Percentiles rank a stretch among this genome's conserved stretches.
Evolutionary conservation across 2,888 invertebrate genomes (phyloP).

Genomic region (Argyra leucocephala): DNA sequence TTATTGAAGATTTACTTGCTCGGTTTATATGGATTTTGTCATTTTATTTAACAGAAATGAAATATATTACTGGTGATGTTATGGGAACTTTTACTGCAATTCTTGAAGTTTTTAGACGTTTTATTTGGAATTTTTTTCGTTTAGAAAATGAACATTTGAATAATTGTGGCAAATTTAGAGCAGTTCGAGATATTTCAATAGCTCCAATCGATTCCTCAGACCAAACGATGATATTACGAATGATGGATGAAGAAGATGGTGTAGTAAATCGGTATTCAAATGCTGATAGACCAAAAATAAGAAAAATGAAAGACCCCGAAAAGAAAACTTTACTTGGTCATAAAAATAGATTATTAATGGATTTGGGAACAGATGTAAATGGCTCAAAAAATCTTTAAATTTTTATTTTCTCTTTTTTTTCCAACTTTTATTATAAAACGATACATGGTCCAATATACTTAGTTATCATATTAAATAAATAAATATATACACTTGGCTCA

Average conservation of each 20-base stretch:
- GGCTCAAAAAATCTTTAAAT: neutral
- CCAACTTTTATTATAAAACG: too few species aligned
- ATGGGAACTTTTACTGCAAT: conserved; percentile 77
- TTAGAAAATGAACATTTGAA: conserved; percentile 98
- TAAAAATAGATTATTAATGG: neutral
- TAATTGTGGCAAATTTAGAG: conserved; percentile 97
- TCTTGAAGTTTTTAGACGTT: conserved; percentile 83
- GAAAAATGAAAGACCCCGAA: conserved; percentile 53
- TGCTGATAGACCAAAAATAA: conserved; percentile 50
- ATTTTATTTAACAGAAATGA: conserved; percentile 72
- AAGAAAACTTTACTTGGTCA: conserved; percentile 46
- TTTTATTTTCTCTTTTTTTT: too few species aligned
- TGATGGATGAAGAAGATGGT: conserved; percentile 93
- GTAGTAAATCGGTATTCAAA: conserved; percentile 62
- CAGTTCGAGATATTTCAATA: conserved; percentile 93
- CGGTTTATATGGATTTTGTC: conserved; percentile 90
- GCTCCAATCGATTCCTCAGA: conserved; percentile 89
- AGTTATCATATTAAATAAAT: too few species aligned
- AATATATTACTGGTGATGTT: conserved; percentile 63
- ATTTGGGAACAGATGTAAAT: neutral
- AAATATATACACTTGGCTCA: too few species aligned
- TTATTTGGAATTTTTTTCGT: conserved; percentile 99
- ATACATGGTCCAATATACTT: too few species aligned
- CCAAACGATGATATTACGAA: conserved; percentile 76
- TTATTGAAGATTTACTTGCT: conserved; percentile 85